These are phyloP conservation scores for Distichodus sexfasciatus DNA, from an alignment of 2,797 vertebrate genomes.

Conservation along the genomic window DNA sequence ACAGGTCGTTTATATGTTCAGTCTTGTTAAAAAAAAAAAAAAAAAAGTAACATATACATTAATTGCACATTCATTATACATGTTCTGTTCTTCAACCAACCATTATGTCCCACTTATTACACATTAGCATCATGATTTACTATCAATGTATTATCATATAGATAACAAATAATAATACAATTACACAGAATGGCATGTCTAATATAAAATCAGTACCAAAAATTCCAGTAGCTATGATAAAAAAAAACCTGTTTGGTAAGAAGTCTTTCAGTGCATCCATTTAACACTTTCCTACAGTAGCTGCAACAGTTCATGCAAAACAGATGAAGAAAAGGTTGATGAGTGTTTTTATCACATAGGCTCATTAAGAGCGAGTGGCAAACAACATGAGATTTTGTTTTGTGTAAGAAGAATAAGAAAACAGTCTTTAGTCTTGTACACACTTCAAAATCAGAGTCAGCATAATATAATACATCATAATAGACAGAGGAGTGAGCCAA, in stretches of 20 bases:
- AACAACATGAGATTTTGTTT: neutral
- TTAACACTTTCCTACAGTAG: neutral
- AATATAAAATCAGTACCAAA: constrained; percentile 54
- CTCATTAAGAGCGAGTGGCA: neutral
- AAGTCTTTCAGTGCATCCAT: neutral
- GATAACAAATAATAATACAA: constrained; percentile 57
- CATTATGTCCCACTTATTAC: constrained; percentile 62
- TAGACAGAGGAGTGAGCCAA: neutral
- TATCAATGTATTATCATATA: constrained; percentile 48
- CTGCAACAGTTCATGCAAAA: neutral
- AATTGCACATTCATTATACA: constrained; percentile 82
- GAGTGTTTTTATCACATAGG: neutral
- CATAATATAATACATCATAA: no score
- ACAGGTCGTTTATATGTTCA: constrained; percentile 61
- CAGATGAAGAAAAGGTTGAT: neutral
- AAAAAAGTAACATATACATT: constrained; percentile 79
- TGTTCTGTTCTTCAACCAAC: constrained; percentile 70
- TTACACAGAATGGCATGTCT: constrained; percentile 50
- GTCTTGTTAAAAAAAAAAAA: constrained; percentile 78
- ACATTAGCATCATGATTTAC: constrained; percentile 72
- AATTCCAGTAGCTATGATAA: neutral
- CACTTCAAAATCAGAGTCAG: no score
- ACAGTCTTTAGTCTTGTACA: no score
- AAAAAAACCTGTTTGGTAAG: neutral
- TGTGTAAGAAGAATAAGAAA: neutral